Evolutionary conservation across 2,113 vertebrate species (phyloP).

Genomic region (Alouatta palliata): DNA sequence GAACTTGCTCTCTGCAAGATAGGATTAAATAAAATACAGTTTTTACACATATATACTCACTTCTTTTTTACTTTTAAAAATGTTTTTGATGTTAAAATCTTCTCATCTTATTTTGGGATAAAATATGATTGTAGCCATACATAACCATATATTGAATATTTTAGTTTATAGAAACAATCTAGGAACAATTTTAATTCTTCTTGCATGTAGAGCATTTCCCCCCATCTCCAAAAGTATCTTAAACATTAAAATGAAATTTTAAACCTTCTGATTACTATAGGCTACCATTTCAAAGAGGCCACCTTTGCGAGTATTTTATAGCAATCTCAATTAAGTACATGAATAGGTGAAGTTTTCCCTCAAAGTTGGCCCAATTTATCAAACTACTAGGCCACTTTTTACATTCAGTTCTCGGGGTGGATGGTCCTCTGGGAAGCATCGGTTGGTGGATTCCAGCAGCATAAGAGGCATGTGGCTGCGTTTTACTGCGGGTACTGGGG

Average conservation of each 20-base stretch:
- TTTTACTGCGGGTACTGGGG: rapidly evolving
- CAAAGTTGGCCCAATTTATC: not conserved
- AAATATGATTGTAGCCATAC: not conserved
- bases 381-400: not conserved
- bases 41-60: not conserved
- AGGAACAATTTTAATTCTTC: not conserved
- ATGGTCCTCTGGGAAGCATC: not conserved
- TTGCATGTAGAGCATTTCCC: not conserved
- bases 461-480: not conserved
- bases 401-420: not conserved
- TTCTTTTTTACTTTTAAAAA: constrained; percentile 1
- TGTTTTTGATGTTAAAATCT: not conserved
- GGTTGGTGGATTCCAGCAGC: not conserved
- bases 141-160: not conserved
- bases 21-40: not conserved
- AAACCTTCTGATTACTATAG: not conserved
- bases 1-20: not conserved
- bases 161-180: not conserved
- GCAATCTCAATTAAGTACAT: not conserved
- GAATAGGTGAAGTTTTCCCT: not conserved
- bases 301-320: not conserved
- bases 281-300: not conserved
- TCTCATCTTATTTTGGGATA: constrained; percentile 22
- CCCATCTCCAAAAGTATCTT: not conserved
- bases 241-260: constrained; percentile 19